These are phyloP conservation scores for Centrocercus urophasianus DNA, from an alignment of 2,113 vertebrate genomes.

Conservation along the genomic window DNA sequence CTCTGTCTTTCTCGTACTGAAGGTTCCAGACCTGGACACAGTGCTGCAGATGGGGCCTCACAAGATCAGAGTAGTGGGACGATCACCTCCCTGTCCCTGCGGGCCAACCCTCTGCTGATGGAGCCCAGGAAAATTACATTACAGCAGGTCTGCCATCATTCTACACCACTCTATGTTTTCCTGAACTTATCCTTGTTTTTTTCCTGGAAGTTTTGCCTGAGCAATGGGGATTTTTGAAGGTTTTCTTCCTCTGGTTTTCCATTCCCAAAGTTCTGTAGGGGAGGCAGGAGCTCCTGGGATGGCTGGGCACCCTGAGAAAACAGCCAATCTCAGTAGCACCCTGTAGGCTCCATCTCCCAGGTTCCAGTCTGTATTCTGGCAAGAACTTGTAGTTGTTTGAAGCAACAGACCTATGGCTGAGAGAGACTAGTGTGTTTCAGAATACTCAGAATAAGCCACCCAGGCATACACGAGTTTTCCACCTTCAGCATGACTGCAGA, in stretches of 20 bases:
- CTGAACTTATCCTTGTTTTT: background rate
- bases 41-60: no score
- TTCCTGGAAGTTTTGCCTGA: background rate
- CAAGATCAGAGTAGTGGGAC: no score
- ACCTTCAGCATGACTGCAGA: background rate
- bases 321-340: background rate
- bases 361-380: background rate
- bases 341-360: background rate
- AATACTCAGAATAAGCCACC: background rate
- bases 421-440: background rate
- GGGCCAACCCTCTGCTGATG: no score
- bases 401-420: background rate
- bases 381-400: background rate
- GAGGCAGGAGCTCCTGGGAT: background rate
- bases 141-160: background rate
- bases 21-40: no score
- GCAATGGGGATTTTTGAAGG: background rate
- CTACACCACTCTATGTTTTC: background rate
- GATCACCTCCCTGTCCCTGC: no score
- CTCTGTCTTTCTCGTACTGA: no score
- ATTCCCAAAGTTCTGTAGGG: background rate
- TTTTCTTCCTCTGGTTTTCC: background rate
- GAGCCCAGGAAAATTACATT: no score
- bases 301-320: background rate
- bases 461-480: background rate